Evolutionary conservation across 2,888 invertebrate genomes (phyloP).

Genomic region (Himalopsyche anomala): DNA sequence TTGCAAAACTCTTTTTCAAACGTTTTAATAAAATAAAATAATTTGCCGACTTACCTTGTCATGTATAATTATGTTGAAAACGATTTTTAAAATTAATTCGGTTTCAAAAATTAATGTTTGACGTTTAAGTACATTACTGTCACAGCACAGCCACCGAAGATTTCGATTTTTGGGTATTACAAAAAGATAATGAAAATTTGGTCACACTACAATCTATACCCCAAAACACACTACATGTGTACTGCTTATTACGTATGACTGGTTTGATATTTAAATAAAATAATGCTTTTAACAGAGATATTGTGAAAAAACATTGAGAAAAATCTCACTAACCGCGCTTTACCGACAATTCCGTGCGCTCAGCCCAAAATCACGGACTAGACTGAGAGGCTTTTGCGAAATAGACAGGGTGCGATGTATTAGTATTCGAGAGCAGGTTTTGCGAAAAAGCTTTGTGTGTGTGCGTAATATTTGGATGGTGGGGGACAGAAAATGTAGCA

Average conservation of each 20-base stretch:
- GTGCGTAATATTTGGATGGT: conserved; percentile 5
- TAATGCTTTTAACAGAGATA: neutral
- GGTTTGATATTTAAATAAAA: neutral
- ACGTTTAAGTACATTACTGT: neutral
- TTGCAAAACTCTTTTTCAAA: no score
- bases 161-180: neutral
- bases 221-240: neutral
- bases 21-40: no score
- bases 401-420: conserved; percentile 34
- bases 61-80: no score
- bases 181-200: neutral
- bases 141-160: neutral
- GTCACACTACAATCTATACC: neutral
- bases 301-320: neutral
- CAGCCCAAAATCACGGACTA: conserved; percentile 56
- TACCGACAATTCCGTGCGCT: conserved; percentile 42
- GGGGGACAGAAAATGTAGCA: neutral
- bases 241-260: neutral
- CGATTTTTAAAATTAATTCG: no score
- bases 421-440: neutral
- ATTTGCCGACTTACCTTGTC: no score
- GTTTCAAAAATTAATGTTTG: neutral
- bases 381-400: conserved; percentile 56
- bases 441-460: conserved; percentile 10
- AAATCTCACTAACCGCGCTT: neutral